phyloP scores from a whole-genome alignment of 2,113 vertebrate species.

The Sylvia atricapilla region DNA sequence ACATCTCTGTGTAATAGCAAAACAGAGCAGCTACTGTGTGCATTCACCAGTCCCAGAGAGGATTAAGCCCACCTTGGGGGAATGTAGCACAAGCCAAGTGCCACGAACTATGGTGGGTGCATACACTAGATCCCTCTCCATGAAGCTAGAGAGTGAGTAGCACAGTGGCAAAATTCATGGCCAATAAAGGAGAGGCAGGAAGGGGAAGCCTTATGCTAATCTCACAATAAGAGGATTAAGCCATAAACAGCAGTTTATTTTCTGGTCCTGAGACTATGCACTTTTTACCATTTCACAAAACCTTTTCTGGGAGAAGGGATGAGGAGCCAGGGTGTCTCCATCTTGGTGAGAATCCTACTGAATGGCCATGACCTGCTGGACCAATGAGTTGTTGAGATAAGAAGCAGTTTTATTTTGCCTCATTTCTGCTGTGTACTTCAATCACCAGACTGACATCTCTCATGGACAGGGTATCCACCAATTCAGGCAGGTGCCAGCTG shows the following conservation, averaged over 20 bases:
- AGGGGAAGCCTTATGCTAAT: not conserved
- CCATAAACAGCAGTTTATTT: not conserved
- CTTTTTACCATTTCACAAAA: not conserved
- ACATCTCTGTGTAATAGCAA: not conserved
- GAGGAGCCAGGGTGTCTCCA: not conserved
- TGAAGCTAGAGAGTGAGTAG: not conserved
- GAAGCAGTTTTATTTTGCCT: not conserved
- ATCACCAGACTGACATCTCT: not conserved
- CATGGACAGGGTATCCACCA: not conserved
- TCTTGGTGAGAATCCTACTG: not conserved
- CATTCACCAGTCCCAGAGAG: not conserved
- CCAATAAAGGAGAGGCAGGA: not conserved
- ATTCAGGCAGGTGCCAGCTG: not conserved
- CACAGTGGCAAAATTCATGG: not conserved
- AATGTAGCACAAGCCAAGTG: not conserved
- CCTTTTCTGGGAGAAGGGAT: not conserved
- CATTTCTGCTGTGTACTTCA: not conserved
- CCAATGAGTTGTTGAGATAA: accelerated
- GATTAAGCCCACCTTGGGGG: not conserved
- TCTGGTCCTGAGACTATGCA: not conserved
- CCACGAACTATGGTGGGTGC: not conserved
- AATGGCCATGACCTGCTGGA: not conserved
- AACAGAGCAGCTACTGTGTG: not conserved
- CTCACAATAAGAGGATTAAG: not conserved
- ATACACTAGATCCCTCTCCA: not conserved